These are phyloP conservation scores for Diabrotica undecimpunctata DNA, from an alignment of 1,140 invertebrate genomes.

Conservation along the genomic window DNA sequence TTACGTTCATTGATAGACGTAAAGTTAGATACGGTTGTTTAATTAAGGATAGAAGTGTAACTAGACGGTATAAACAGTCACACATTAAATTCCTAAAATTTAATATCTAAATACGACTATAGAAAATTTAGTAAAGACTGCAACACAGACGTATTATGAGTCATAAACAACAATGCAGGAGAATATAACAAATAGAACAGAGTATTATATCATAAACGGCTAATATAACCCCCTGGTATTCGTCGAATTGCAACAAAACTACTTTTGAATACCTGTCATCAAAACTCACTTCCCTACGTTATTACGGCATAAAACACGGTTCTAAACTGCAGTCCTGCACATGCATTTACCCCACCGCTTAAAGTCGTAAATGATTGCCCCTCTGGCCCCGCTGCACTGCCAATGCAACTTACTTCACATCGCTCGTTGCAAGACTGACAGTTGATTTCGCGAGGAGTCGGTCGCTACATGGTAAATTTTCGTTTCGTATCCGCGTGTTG, in stretches of 20 bases:
- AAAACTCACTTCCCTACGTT: conserved; percentile 46
- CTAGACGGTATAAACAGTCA: conserved; percentile 8
- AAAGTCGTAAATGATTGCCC: conserved; percentile 44
- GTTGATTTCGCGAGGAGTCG: conserved; percentile 35
- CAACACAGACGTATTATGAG: conserved; percentile 21
- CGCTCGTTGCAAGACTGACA: conserved; percentile 41
- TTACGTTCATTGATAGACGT: conserved; percentile 5
- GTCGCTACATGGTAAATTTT: conserved; percentile 12
- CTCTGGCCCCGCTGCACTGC: conserved; percentile 41
- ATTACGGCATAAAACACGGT: conserved; percentile 46
- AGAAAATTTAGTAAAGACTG: conserved; percentile 27
- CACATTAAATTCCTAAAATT: conserved; percentile 34
- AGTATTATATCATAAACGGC: conserved; percentile 37
- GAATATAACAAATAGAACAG: conserved; percentile 37
- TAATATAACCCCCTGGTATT: conserved; percentile 39
- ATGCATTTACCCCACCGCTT: conserved; percentile 44
- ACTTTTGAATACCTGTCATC: conserved; percentile 40
- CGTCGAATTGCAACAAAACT: conserved; percentile 40
- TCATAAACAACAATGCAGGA: conserved; percentile 35
- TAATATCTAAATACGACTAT: conserved; percentile 38
- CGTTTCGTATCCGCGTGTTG: conserved; percentile 9
- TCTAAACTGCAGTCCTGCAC: conserved; percentile 46
- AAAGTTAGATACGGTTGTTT: neutral
- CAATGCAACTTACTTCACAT: conserved; percentile 42
- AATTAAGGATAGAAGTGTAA: neutral